phyloP scores from a whole-genome alignment of 2,113 vertebrate species.

The Etia nguti region DNA sequence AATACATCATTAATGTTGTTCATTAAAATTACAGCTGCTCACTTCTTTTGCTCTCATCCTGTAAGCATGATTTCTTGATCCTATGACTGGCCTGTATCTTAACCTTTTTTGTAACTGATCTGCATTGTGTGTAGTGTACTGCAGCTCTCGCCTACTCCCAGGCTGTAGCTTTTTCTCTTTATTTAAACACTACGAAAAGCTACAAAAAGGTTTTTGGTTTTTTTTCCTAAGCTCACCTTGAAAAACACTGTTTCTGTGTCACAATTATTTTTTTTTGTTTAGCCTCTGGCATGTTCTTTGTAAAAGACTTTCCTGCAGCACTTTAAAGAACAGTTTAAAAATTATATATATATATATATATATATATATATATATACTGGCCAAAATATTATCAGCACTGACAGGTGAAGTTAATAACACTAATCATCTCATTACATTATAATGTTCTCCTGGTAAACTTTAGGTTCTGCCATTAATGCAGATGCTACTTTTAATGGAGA shows the following conservation, averaged over 20 bases:
- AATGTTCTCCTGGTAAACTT: background rate
- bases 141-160: background rate
- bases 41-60: background rate
- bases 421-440: background rate
- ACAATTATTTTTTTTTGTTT: background rate
- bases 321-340: background rate
- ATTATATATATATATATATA: background rate
- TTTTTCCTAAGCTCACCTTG: background rate
- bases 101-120: background rate
- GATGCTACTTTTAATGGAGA: background rate
- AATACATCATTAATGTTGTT: background rate
- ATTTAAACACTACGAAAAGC: background rate
- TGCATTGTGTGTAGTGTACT: background rate
- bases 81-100: background rate
- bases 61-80: background rate
- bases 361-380: background rate
- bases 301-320: background rate
- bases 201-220: background rate
- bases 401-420: background rate
- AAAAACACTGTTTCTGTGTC: background rate
- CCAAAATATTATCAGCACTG: background rate
- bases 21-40: background rate
- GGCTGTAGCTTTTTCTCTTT: background rate
- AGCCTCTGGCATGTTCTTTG: background rate
- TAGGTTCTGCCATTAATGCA: background rate